Base-by-base conservation (phyloP, 1,140 invertebrate species). In the Drosophila asahinai region DNA sequence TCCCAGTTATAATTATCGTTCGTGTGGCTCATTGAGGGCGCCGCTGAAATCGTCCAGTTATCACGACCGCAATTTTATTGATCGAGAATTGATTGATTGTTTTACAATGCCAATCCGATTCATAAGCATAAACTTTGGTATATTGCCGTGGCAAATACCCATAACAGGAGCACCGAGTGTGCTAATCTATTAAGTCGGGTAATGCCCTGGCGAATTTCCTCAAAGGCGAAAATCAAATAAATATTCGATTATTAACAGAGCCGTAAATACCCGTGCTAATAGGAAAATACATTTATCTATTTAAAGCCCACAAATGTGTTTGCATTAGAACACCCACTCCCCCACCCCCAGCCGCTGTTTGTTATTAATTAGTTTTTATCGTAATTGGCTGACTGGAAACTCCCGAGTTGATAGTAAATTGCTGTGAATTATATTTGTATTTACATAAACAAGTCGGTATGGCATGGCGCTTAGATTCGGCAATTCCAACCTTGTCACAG, bases 331-430 rank as follows among this genome's bases (percentile, higher is more conserved):
- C 61, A 25, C 25, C 52, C n/a, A 51, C 42, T 42, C 33, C 52
- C 55, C 30, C 30, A 22, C 14, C 27, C 36, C 52, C 52, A 55
- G 7, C 14, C 38, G 36, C 63, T 58, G 75, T 73, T 86, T 80
- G 70, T 78, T 67, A 79, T 77, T 73, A 77, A 66, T 47, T 75
- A 49, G 25, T 52, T 52, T 68, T 52, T 80, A 72, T 65, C 33
- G 49, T 67, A 77, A 58, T 51, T 65, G 75, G 47, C 61, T 66
- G 63, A 55, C 59, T 66, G 71, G 49, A 80, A 83, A 87, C 71
- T 42, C 83, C 83, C 63, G 74, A 73, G 75, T 87, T 82, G 83
- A 27, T 80, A 51, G 70, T 80, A 49, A 87, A 83, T 87, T 80
- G 76, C 58, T 63, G 8, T 57, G 36, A 45, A 76, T 58, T 58